Evolutionary conservation across 2,888 invertebrate genomes (phyloP).

Genomic region (Peribatodes rhomboidaria): DNA sequence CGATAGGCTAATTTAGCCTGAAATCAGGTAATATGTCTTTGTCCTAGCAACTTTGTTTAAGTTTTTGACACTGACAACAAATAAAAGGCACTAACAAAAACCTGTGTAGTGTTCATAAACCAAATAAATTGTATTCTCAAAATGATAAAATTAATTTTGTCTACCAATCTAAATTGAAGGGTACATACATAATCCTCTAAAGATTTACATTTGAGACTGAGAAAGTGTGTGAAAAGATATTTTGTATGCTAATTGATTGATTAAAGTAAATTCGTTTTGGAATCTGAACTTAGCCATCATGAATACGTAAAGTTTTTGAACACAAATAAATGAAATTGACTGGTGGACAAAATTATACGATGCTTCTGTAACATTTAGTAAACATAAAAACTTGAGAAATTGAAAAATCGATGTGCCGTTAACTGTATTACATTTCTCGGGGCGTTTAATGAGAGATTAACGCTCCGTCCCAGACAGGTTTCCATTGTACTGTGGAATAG

Average conservation of each 20-base stretch:
- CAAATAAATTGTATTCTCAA: not conserved
- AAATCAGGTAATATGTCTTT: not conserved
- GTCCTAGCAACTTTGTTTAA: not conserved
- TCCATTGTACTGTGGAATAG: constrained; percentile 64
- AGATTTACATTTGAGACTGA: too few species aligned
- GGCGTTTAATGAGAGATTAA: constrained; percentile 62
- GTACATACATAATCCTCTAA: too few species aligned
- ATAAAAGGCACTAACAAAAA: too few species aligned
- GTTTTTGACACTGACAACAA: not conserved
- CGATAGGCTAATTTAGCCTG: not conserved
- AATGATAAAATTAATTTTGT: too few species aligned
- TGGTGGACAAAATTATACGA: constrained; percentile 69
- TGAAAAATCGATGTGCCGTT: constrained; percentile 75
- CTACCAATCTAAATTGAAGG: too few species aligned
- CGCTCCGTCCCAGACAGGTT: constrained; percentile 67
- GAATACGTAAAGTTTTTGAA: constrained; percentile 52
- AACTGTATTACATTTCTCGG: constrained; percentile 65
- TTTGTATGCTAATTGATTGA: too few species aligned
- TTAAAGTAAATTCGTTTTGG: too few species aligned
- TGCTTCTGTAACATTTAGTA: constrained; percentile 72
- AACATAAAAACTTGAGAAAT: constrained; percentile 77
- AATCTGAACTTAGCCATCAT: too few species aligned
- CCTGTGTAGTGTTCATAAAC: constrained; percentile 1
- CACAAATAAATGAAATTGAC: constrained; percentile 66
- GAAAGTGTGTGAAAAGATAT: too few species aligned